Percentiles rank a stretch among this genome's conserved stretches.
Conservation (phyloP, 2,888 invertebrate species). For the Mylabris sibirica region DNA sequence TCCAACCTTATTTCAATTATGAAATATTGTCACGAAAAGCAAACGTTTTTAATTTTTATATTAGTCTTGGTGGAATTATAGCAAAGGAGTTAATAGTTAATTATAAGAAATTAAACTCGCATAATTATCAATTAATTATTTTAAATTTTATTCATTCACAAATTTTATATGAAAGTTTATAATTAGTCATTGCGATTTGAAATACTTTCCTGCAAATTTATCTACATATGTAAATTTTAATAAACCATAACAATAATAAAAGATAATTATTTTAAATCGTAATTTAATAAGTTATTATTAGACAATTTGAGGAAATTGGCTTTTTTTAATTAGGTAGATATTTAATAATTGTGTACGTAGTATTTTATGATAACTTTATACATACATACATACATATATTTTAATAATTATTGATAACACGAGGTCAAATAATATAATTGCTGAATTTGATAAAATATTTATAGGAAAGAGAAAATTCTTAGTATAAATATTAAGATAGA, state of each 20-base stretch:
- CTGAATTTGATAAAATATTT: background rate
- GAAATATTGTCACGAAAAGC: background rate
- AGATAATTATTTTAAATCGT: background rate
- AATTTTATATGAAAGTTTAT: background rate
- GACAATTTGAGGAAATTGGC: background rate
- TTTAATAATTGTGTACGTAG: background rate
- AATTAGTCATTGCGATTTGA: too few relatives aligned
- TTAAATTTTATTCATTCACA: background rate
- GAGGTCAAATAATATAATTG: background rate
- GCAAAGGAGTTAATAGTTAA: background rate
- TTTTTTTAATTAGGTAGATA: background rate
- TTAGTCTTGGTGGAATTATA: background rate
- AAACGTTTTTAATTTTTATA: background rate
- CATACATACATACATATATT: background rate
- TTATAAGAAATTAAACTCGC: background rate
- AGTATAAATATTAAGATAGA: background rate
- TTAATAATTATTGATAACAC: constrained; percentile 3
- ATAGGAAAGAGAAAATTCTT: constrained; percentile 1
- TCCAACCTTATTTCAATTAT: background rate
- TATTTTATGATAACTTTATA: background rate
- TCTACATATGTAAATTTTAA: too few relatives aligned
- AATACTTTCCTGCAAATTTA: too few relatives aligned
- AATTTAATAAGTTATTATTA: background rate
- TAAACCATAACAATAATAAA: too few relatives aligned
- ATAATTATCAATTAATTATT: too few relatives aligned